These are phyloP conservation scores for Dryobates pubescens DNA, from an alignment of 2,797 vertebrate genomes.

Conservation along the genomic window DNA sequence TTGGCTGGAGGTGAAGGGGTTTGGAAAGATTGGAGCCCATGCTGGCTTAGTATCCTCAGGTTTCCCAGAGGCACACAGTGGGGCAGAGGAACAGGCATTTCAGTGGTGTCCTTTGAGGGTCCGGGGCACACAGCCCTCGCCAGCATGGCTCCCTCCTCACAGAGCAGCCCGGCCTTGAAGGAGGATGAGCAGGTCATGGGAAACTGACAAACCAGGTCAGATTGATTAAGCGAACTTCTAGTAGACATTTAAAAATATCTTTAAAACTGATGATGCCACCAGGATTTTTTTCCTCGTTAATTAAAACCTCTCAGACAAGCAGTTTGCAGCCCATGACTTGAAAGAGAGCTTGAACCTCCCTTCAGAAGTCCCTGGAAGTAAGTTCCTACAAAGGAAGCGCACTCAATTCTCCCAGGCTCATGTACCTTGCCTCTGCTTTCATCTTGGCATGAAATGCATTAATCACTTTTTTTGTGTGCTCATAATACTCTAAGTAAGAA, in stretches of 20 bases:
- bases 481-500: neutral
- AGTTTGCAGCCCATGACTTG: constrained; percentile 18
- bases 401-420: fast-evolving
- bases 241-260: neutral
- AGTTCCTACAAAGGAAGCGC: neutral
- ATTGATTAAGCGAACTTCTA: neutral
- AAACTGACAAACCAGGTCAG: fast-evolving
- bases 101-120: fast-evolving
- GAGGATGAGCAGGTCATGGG: fast-evolving
- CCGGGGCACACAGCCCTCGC: fast-evolving
- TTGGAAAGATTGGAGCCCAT: neutral
- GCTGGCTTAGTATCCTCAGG: fast-evolving
- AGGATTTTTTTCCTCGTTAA: neutral
- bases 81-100: neutral
- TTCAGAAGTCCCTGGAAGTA: neutral
- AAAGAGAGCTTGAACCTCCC: constrained; percentile 8
- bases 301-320: constrained; percentile 25
- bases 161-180: neutral
- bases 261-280: neutral
- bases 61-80: neutral
- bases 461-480: neutral
- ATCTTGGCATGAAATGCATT: constrained; percentile 14
- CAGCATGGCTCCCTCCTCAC: fast-evolving
- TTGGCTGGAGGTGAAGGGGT: neutral
- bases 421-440: neutral